Evolutionary conservation across 2,888 invertebrate genomes (phyloP).

Genomic region (Autographa pulchrina): DNA sequence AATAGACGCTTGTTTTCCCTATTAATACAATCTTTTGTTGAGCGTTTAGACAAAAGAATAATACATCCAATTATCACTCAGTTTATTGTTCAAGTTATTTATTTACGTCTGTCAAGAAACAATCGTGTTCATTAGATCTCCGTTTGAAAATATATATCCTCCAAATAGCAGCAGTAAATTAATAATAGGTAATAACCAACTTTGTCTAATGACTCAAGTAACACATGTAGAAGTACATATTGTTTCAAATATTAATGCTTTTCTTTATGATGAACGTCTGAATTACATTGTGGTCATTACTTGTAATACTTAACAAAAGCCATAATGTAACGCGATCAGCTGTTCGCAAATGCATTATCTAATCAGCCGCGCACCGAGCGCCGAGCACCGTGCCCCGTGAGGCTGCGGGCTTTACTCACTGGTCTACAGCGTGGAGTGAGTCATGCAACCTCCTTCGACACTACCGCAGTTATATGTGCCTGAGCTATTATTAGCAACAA

Average conservation of each 20-base stretch:
- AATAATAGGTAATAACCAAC: too few species aligned
- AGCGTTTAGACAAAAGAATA: slow-evolving; percentile 1
- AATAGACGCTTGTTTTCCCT: neutral
- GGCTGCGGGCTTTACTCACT: neutral
- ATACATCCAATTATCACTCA: neutral
- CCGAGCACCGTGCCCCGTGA: neutral
- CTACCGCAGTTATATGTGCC: neutral
- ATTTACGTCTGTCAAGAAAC: neutral
- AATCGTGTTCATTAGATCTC: neutral
- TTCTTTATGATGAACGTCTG: neutral
- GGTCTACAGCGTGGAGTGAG: neutral
- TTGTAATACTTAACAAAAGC: neutral
- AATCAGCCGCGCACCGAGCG: neutral
- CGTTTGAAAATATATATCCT: neutral
- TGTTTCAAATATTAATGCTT: neutral
- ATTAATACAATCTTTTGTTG: slow-evolving; percentile 2
- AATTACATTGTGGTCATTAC: neutral
- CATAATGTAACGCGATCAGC: neutral
- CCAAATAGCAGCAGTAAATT: too few species aligned
- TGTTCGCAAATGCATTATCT: neutral
- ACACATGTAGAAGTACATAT: too few species aligned
- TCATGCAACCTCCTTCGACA: neutral
- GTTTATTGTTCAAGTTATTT: slow-evolving; percentile 1
- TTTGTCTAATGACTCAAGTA: too few species aligned
- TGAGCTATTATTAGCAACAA: slow-evolving; percentile 7